Conservation (phyloP, 2,797 vertebrate genomes). For the Callimico goeldii region DNA sequence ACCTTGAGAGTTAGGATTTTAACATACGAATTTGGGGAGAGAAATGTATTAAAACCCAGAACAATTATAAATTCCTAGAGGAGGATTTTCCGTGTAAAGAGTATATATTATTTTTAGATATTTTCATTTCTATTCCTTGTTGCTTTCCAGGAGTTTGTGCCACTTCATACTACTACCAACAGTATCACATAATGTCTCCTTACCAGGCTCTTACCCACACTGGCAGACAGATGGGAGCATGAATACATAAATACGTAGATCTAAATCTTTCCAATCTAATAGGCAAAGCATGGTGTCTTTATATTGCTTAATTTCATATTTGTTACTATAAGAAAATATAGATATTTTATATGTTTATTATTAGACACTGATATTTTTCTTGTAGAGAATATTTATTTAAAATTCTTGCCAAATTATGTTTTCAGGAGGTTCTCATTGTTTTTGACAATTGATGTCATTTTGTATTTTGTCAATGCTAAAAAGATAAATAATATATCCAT, state of each 20-base stretch:
- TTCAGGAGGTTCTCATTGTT: background rate
- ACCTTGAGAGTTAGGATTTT: background rate
- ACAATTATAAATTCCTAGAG: background rate
- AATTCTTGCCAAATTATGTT: background rate
- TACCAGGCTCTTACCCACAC: accelerated
- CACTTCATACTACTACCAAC: background rate
- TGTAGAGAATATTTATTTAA: background rate
- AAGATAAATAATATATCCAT: background rate
- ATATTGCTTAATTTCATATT: background rate
- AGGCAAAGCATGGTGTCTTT: background rate
- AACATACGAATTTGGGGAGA: background rate
- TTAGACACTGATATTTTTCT: background rate
- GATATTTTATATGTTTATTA: background rate
- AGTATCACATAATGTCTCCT: background rate
- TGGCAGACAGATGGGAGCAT: background rate
- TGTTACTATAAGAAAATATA: background rate
- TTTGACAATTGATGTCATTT: background rate
- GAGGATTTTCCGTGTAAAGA: background rate
- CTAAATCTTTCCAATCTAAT: background rate
- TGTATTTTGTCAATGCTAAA: background rate
- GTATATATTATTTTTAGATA: background rate
- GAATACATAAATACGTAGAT: background rate
- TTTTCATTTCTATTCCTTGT: background rate
- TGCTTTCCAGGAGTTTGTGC: background rate
- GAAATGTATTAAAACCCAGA: background rate